phyloP scores from a whole-genome alignment of 1,140 invertebrate species.

The Trinorchestia longiramus region DNA sequence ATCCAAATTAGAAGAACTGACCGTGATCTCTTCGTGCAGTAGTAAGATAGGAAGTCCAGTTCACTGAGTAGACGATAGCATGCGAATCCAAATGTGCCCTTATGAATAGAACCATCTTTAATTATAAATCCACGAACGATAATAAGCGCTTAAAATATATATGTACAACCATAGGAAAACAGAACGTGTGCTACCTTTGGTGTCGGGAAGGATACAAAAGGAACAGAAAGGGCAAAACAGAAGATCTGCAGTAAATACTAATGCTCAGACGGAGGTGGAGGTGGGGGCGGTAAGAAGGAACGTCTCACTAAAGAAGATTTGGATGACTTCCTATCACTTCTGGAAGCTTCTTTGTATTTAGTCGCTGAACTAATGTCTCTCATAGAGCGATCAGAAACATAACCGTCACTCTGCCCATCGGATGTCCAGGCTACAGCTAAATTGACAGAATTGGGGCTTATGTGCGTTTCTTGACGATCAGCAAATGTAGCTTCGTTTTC shows the following conservation, averaged over 20 bases:
- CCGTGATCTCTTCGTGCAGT: background rate
- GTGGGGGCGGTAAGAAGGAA: background rate
- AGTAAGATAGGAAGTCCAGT: background rate
- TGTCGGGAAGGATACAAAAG: background rate
- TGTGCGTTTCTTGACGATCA: background rate
- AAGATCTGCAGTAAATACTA: background rate
- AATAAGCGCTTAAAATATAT: background rate
- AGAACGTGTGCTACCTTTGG: background rate
- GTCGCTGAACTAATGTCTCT: background rate
- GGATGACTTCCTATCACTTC: background rate
- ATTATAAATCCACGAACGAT: background rate
- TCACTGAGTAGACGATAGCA: background rate
- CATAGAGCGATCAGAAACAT: conserved; percentile 2
- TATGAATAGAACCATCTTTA: background rate
- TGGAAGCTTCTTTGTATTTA: background rate
- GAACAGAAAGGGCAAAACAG: background rate
- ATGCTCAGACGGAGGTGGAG: conserved; percentile 18
- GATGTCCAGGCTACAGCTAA: background rate
- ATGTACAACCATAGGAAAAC: background rate
- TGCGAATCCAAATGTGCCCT: background rate
- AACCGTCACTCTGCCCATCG: background rate
- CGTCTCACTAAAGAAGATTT: background rate
- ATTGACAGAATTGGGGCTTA: background rate
- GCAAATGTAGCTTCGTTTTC: background rate
- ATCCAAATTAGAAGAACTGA: background rate